These are phyloP conservation scores for Drosophila recens DNA, from an alignment of 2,888 invertebrate species.

Conservation along the genomic window DNA sequence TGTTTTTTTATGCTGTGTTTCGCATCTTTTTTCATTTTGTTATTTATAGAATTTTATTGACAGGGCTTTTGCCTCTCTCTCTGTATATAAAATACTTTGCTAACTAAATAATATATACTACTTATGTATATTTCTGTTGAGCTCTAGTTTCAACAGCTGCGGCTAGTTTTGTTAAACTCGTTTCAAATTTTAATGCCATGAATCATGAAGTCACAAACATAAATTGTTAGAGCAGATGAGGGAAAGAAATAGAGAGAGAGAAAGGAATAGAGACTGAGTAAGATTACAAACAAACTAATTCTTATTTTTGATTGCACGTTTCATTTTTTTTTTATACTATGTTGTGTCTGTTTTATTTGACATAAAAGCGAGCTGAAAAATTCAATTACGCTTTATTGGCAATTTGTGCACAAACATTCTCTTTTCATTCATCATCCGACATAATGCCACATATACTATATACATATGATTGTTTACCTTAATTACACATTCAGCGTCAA, in stretches of 20 bases:
- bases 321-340: constrained; percentile 5
- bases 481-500: constrained; percentile 57
- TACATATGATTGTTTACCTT: constrained; percentile 42
- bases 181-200: constrained; percentile 29
- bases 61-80: constrained; percentile 7
- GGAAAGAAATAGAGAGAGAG: not conserved
- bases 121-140: constrained; percentile 8
- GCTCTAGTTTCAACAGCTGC: not conserved
- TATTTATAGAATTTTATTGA: constrained; percentile 65
- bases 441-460: not conserved
- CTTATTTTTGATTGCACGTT: constrained; percentile 19
- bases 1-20: constrained; percentile 34
- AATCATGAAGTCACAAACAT: constrained; percentile 29
- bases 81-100: not conserved
- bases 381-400: constrained; percentile 31
- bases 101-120: not conserved
- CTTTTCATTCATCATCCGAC: constrained; percentile 10
- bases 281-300: too few relatives aligned
- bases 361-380: constrained; percentile 17
- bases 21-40: not conserved
- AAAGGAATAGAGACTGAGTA: not conserved
- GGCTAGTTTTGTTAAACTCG: constrained; percentile 29
- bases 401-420: constrained; percentile 10
- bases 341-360: constrained; percentile 14
- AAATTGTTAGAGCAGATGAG: constrained; percentile 24